Evolutionary conservation across 1,140 invertebrate genomes (phyloP), one percentile per base, ranked within the genome.

Genomic region (Zelostemma sp.): DNA sequence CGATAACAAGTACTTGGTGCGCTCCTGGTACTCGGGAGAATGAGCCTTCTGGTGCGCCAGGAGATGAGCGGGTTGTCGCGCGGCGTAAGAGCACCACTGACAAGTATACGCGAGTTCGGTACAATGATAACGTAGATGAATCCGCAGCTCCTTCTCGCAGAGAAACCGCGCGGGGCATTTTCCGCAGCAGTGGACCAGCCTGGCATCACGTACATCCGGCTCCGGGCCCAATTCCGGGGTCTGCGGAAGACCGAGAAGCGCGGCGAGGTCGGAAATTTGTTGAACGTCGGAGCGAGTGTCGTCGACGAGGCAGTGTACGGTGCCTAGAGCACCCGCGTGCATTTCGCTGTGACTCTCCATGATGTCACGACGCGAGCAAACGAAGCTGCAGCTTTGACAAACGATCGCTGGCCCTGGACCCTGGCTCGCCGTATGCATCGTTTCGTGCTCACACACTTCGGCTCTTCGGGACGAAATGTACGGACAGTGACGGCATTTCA

Each of bases 401-500:
- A 75, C 77, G 3, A 85, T 75, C 0, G 74, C 48, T 1, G 63
- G 68, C 0, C 75, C 75, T n/a, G 87, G 86, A 76, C 73, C 38
- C 41, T 87, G 72, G 70, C 83, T 79, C 60, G 87, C 79, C 60
- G 88, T 79, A 80, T 96, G 94, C 90, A 95, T 93, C 79, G 91
- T 91, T 80, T 96, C 93, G 81, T 96, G 94, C 64, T 94, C 92
- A n/a, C 90, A 88, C 21, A 96, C 92, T 78, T 94, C 94, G 25
- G 91, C 90, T 83, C 92, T 91, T 25, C 91, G 84, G 6, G 89
- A 85, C 76, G 94, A 94, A 0, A 94, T 91, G 79, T 94, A 93
- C 0, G 95, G 94, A 80, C 95, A 96, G 75, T 89, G 92, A 21
- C 92, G 87, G 77, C 94, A 96, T 76, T 94, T 94, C 71, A 93